Evolutionary conservation across 2,797 vertebrate genomes (phyloP).

Genomic region (Sphenopsis melanotis): DNA sequence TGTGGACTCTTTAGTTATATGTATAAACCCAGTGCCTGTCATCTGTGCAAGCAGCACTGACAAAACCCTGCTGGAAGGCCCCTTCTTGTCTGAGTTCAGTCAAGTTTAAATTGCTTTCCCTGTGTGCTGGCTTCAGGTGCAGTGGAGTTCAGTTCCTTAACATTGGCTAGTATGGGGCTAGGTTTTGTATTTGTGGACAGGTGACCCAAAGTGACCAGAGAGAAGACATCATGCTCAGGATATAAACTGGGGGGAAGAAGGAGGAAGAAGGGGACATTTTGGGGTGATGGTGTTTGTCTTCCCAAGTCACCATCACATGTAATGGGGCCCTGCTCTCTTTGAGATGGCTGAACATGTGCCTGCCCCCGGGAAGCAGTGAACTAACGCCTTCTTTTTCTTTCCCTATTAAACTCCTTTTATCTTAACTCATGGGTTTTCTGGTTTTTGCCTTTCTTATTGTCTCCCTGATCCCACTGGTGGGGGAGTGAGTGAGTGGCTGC

Average conservation of each 20-base stretch:
- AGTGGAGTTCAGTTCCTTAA: not conserved
- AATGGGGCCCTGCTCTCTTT: not conserved
- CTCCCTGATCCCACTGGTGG: accelerated
- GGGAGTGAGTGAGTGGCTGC: not conserved
- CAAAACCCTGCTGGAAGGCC: not conserved
- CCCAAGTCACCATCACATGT: not conserved
- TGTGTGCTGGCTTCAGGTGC: not conserved
- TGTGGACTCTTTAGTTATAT: not conserved
- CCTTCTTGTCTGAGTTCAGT: not conserved
- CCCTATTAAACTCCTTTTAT: not conserved
- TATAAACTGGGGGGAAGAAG: not conserved
- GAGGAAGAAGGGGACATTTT: not conserved
- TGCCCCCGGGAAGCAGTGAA: not conserved
- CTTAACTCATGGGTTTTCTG: not conserved
- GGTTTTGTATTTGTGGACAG: not conserved
- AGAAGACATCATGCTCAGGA: not conserved
- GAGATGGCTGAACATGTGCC: not conserved
- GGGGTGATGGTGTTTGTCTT: not conserved
- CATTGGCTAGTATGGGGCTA: not conserved
- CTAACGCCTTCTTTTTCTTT: not conserved
- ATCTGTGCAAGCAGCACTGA: not conserved
- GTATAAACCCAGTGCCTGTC: not conserved
- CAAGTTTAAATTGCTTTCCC: not conserved
- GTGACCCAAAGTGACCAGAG: not conserved
- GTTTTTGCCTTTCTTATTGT: not conserved